Percentiles rank a stretch among this genome's conserved stretches.
phyloP scores from a whole-genome alignment of 2,113 vertebrate genomes.

The Papio anubis region DNA sequence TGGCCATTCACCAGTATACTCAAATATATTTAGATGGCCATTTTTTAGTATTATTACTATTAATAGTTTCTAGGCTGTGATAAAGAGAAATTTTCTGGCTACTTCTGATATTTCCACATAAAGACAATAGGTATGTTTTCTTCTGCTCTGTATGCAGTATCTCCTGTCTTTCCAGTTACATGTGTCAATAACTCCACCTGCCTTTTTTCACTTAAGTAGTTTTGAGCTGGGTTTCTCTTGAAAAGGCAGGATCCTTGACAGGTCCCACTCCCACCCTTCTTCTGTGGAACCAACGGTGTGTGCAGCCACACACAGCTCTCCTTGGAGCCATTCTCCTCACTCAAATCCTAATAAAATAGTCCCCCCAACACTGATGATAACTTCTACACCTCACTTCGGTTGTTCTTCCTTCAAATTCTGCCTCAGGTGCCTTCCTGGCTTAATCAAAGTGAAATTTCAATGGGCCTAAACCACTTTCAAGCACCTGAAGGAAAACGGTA shows the following conservation, averaged over 20 bases:
- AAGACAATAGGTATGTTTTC: neutral
- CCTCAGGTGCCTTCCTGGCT: neutral
- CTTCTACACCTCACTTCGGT: neutral
- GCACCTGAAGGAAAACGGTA: neutral
- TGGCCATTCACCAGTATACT: neutral
- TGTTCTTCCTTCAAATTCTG: neutral
- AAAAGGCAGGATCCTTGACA: neutral
- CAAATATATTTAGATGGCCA: neutral
- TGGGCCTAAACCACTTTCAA: neutral
- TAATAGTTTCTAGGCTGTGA: neutral
- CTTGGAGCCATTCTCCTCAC: neutral
- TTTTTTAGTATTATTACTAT: neutral
- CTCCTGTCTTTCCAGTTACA: neutral
- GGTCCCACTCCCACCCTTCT: neutral
- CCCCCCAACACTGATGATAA: neutral
- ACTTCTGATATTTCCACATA: neutral
- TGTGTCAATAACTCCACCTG: neutral
- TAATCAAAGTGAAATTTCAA: neutral
- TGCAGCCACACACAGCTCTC: neutral
- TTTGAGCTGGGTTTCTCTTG: neutral
- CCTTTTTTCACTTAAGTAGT: neutral
- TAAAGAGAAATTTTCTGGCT: neutral
- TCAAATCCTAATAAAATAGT: neutral
- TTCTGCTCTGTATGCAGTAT: neutral
- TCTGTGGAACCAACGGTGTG: rapidly evolving